Conservation (phyloP, 2,797 vertebrate species). For the Tragelaphus eurycerus region DNA sequence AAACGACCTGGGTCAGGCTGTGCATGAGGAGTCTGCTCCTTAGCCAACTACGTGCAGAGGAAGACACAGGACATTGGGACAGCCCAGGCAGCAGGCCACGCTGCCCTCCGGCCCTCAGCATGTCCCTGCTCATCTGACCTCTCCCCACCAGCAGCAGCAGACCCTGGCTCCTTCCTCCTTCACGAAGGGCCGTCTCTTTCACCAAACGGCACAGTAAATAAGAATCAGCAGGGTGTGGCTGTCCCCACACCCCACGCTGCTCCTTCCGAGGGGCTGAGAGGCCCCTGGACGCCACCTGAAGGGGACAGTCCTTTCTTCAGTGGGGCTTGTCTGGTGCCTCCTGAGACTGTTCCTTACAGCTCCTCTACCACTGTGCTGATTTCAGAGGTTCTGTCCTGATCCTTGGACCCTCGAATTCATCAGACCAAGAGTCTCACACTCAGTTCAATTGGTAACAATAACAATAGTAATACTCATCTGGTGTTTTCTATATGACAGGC, state of each 20-base stretch:
- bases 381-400: background rate
- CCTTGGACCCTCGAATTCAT: background rate
- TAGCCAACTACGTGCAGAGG: background rate
- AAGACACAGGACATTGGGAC: fast-evolving
- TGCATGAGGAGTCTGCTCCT: background rate
- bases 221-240: background rate
- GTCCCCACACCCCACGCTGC: background rate
- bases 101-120: fast-evolving
- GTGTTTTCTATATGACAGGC: background rate
- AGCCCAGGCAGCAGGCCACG: background rate
- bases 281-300: background rate
- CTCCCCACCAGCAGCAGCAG: background rate
- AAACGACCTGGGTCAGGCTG: background rate
- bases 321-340: background rate
- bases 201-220: background rate
- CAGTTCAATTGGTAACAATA: background rate
- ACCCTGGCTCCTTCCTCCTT: background rate
- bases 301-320: background rate
- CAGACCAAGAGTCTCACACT: background rate
- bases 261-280: background rate
- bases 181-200: background rate
- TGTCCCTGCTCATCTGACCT: background rate
- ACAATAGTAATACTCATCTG: background rate
- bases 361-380: background rate
- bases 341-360: background rate